phyloP scores from a whole-genome alignment of 2,888 invertebrate genomes.

The Empis stercorea region DNA sequence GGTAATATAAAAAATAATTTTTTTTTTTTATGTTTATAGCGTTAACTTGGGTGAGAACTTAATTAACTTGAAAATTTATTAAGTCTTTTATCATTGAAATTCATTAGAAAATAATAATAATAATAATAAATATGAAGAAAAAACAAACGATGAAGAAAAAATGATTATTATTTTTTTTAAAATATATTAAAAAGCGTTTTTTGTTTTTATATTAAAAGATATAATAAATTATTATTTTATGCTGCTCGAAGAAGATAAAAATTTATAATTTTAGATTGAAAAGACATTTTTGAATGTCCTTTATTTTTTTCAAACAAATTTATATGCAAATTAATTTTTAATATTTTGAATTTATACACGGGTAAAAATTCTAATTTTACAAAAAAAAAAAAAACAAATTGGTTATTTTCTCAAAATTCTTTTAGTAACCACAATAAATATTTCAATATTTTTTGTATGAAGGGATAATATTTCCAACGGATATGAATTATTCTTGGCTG shows the following conservation, averaged over 20 bases:
- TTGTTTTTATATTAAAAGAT: slow-evolving; percentile 7
- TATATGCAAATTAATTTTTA: neutral
- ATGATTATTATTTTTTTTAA: slow-evolving; percentile 8
- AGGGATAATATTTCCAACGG: too few relatives aligned
- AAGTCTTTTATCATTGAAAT: slow-evolving; percentile 26
- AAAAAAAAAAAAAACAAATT: too few relatives aligned
- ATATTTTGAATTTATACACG: neutral
- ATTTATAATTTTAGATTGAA: slow-evolving; percentile 4
- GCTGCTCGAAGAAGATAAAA: slow-evolving; percentile 12
- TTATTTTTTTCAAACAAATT: neutral
- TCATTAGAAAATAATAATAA: slow-evolving; percentile 16
- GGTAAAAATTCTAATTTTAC: too few relatives aligned
- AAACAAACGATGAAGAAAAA: slow-evolving; percentile 11
- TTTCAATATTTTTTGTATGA: too few relatives aligned
- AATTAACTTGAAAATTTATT: slow-evolving; percentile 33
- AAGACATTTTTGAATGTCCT: too few relatives aligned
- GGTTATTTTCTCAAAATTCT: too few relatives aligned
- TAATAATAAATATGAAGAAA: slow-evolving; percentile 6
- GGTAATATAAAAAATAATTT: neutral
- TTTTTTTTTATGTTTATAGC: neutral
- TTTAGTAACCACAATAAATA: too few relatives aligned
- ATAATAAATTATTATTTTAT: slow-evolving; percentile 10
- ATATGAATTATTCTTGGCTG: too few relatives aligned
- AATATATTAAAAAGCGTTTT: slow-evolving; percentile 4
- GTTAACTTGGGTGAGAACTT: slow-evolving; percentile 18